phyloP scores from a whole-genome alignment of 2,797 vertebrate species.

The Crypturellus tataupa region DNA sequence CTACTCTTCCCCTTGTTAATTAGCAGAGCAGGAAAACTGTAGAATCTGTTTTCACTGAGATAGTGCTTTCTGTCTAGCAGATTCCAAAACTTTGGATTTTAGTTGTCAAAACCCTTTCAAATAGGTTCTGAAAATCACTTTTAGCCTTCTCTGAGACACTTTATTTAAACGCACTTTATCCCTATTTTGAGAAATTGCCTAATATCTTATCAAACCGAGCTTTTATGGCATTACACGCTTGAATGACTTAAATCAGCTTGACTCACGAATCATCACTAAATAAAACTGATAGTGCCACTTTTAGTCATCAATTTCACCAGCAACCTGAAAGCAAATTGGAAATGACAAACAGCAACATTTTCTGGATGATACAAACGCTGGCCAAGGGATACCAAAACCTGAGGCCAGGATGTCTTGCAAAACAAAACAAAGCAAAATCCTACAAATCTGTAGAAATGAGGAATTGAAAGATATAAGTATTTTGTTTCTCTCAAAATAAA shows the following conservation, averaged over 20 bases:
- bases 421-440: neutral
- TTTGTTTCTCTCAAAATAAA: neutral
- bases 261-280: neutral
- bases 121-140: neutral
- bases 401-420: neutral
- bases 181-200: neutral
- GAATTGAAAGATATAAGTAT: neutral
- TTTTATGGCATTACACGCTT: neutral
- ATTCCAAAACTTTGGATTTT: constrained; percentile 1
- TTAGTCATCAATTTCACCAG: neutral
- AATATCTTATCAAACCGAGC: neutral
- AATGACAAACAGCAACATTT: neutral
- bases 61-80: neutral
- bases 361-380: neutral
- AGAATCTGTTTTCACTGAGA: neutral
- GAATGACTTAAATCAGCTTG: neutral
- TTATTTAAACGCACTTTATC: neutral
- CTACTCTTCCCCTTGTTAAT: constrained; percentile 29
- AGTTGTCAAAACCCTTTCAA: neutral
- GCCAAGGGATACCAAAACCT: neutral
- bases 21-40: constrained; percentile 8
- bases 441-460: neutral
- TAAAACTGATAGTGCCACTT: neutral
- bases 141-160: neutral
- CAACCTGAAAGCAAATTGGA: neutral